Evolutionary conservation across 2,888 invertebrate species (phyloP).

Genomic region (Hydrotaea diabolus): DNA sequence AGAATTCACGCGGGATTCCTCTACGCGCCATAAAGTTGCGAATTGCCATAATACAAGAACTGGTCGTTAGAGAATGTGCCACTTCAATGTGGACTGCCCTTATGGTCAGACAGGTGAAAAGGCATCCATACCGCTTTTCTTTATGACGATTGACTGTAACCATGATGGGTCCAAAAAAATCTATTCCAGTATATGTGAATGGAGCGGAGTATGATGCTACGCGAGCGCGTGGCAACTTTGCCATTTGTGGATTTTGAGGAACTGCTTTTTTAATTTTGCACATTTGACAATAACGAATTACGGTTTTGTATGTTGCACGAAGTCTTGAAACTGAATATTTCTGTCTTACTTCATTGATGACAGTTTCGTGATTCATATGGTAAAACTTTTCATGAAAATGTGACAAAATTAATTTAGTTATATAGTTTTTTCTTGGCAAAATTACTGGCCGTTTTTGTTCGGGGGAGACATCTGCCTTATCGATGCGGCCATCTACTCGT

Average conservation of each 20-base stretch:
- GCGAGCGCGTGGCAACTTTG: too few relatives aligned
- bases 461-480: not conserved
- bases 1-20: too few relatives aligned
- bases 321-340: conserved; percentile 36
- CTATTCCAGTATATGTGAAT: not conserved
- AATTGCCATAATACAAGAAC: conserved; percentile 24
- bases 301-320: not conserved
- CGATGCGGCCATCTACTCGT: not conserved
- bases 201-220: too few relatives aligned
- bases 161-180: conserved; percentile 26
- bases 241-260: too few relatives aligned
- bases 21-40: too few relatives aligned
- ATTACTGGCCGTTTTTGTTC: too few relatives aligned
- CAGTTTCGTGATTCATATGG: not conserved
- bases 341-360: conserved; percentile 41
- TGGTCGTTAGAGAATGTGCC: conserved; percentile 28
- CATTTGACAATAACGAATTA: too few relatives aligned
- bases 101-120: conserved; percentile 6
- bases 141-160: conserved; percentile 20
- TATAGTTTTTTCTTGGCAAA: not conserved
- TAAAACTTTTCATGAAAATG: not conserved
- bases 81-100: too few relatives aligned
- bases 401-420: not conserved
- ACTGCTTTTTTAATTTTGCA: too few relatives aligned
- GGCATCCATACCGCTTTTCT: conserved; percentile 1